phyloP scores from a whole-genome alignment of 2,113 vertebrate species.

The Megaceryle torquata region DNA sequence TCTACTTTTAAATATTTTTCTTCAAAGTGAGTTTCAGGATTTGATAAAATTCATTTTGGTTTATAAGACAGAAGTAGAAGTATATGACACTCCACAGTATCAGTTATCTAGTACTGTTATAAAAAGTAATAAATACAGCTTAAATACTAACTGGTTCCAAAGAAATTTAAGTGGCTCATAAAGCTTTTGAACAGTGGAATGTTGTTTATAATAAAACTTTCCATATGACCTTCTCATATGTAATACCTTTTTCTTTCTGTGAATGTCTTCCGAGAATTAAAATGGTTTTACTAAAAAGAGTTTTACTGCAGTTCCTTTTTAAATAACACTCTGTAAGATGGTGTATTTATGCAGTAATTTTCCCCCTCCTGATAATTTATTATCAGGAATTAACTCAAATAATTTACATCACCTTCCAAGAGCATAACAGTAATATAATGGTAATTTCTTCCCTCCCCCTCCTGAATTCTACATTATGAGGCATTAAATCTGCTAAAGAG shows the following conservation, averaged over 20 bases:
- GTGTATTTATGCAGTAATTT: slow-evolving; percentile 33
- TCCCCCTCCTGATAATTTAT: slow-evolving; percentile 13
- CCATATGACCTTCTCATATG: background rate
- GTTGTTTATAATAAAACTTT: slow-evolving; percentile 34
- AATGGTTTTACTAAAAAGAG: slow-evolving; percentile 5
- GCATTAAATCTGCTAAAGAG: slow-evolving; percentile 4
- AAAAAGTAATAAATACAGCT: slow-evolving; percentile 44
- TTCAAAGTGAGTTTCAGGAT: background rate
- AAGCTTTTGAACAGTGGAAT: background rate
- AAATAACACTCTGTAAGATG: background rate
- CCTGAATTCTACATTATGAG: background rate
- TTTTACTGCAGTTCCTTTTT: slow-evolving; percentile 19
- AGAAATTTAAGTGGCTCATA: slow-evolving; percentile 19
- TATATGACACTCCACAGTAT: background rate
- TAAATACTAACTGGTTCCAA: slow-evolving; percentile 41
- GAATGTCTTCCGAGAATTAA: slow-evolving; percentile 2
- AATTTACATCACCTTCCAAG: slow-evolving; percentile 26
- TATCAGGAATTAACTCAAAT: slow-evolving; percentile 36
- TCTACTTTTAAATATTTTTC: background rate
- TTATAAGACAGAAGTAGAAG: background rate
- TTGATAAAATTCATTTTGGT: background rate
- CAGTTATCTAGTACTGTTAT: background rate
- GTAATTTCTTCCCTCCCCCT: background rate
- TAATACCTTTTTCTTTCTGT: slow-evolving; percentile 5
- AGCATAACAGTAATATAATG: background rate